Base-by-base conservation (phyloP, 2,888 invertebrate genomes). In the Drosophila ezoana region DNA sequence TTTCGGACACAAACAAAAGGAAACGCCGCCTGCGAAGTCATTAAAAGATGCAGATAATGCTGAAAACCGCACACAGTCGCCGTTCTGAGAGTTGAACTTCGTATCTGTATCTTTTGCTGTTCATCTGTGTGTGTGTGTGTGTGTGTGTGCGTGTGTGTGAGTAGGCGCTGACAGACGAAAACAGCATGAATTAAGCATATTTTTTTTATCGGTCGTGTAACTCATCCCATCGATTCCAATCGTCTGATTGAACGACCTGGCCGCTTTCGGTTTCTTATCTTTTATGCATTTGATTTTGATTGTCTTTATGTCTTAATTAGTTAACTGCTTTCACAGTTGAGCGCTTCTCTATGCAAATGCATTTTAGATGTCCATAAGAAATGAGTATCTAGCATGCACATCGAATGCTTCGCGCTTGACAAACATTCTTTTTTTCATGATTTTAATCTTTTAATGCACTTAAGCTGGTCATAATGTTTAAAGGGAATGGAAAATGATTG, bases 271-370 rank as follows among this genome's bases (percentile, higher is more conserved):
- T 28, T 28, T 44, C 14, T 35, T 32, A 28, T 54, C 43, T 48
- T 10, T 60, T 45, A 51, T 51, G 52, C 49, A 49, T 76, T 40
- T 37, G 8, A 40, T 53, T 64, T 64, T 48, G 37, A 54, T 48
- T 56, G 52, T 47, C 35, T 68, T 76, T 59, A 73, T 76, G 67
- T 58, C 76, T 68, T 44, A 65, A 85, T 85, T 68, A 79, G 63
- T 79, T 69, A 67, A 54, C 37, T 56, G 51, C 68, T 82, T 76
- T 85, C 56, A 72, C 76, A 69, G 65, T 52, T 73, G 57, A 66
- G 57, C 54, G 61, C 33, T 20, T 23, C 10, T 37, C 40, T 65
- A 77, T 76, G 77, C 58, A 67, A 66, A 76, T 72, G 49, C 52
- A 54, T 13, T 41, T 53, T 13, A 44, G n/a, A 28, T 59, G 56